Evolutionary conservation across 2,113 vertebrate genomes (phyloP).

Genomic region (Bos taurus): ARS-UCD2.0 NC_037336.1:55932501-55933000

Average conservation of each 20-base stretch:
- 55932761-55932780: neutral
- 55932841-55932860: neutral
- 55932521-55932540: neutral
- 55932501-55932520: neutral
- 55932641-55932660: neutral
- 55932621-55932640: neutral
- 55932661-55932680: neutral
- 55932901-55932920: neutral
- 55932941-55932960: neutral
- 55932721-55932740: neutral
- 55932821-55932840: constrained; percentile 7
- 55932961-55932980: neutral
- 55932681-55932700: neutral
- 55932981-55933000: neutral
- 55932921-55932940: neutral
- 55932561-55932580: neutral
- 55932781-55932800: neutral
- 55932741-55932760: neutral
- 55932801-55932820: neutral
- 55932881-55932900: neutral
- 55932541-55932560: neutral
- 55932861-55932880: neutral
- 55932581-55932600: neutral
- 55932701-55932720: neutral
- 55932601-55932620: neutral